Conservation (phyloP, 2,113 vertebrate species). For the Pomatostomus ruficeps region DNA sequence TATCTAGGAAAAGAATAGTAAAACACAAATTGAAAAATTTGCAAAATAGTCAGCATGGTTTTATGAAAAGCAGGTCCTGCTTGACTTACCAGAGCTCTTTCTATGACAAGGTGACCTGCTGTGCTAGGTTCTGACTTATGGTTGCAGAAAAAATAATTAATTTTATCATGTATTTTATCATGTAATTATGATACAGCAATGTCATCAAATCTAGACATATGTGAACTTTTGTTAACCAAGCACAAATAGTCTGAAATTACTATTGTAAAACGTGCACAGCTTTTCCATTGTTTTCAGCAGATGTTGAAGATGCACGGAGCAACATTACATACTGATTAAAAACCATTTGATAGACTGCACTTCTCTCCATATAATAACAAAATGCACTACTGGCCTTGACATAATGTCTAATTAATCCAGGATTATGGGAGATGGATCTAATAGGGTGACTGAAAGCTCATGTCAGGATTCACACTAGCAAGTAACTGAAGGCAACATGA, state of each 20-base stretch:
- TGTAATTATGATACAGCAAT: neutral
- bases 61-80: neutral
- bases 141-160: neutral
- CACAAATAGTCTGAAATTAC: neutral
- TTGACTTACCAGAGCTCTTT: neutral
- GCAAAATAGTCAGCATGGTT: neutral
- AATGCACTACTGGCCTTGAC: neutral
- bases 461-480: neutral
- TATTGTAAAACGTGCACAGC: neutral
- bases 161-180: neutral
- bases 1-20: neutral
- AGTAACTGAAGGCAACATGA: neutral
- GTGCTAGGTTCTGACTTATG: neutral
- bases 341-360: neutral
- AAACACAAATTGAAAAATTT: neutral
- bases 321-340: neutral
- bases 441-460: neutral
- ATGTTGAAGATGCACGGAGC: neutral
- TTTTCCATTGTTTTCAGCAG: neutral
- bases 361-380: neutral
- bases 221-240: neutral
- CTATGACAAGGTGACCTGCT: neutral
- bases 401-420: neutral
- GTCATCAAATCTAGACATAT: neutral
- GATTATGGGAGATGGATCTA: neutral